Percentiles rank a stretch among this genome's conserved stretches.
Evolutionary conservation across 2,888 invertebrate species (phyloP).

Genomic region (Papilio gigon): DNA sequence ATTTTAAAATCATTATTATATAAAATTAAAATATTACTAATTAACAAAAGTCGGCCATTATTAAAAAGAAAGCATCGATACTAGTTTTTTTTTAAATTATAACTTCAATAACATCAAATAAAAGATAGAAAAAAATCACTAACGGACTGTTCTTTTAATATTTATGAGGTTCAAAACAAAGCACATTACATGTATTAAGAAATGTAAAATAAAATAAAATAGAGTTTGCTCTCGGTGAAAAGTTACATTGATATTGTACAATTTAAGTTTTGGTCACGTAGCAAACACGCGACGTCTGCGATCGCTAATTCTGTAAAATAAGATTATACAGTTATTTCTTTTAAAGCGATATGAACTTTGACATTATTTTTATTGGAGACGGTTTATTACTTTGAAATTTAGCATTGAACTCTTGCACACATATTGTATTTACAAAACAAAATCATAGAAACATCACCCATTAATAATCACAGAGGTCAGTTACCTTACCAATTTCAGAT

Average conservation of each 20-base stretch:
- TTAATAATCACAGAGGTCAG: too few species aligned
- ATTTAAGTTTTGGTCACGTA: constrained; percentile 37
- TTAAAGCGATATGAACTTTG: constrained; percentile 9
- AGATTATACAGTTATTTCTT: constrained; percentile 10
- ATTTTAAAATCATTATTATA: too few species aligned
- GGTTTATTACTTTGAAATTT: background rate
- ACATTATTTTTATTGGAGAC: constrained; percentile 9
- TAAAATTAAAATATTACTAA: too few species aligned
- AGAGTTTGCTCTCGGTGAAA: constrained; percentile 19
- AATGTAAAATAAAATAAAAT: constrained; percentile 13
- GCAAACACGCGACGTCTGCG: constrained; percentile 23
- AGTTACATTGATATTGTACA: constrained; percentile 37
- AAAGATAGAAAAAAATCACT: too few species aligned
- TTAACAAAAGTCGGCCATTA: too few species aligned
- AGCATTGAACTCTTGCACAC: background rate
- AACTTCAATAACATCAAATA: too few species aligned
- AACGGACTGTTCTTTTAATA: background rate
- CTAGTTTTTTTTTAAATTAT: too few species aligned
- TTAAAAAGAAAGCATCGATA: too few species aligned
- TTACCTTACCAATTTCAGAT: too few species aligned
- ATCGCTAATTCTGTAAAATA: constrained; percentile 24
- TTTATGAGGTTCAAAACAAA: background rate
- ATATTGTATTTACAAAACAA: background rate
- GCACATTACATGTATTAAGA: background rate
- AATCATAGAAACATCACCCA: background rate